These are phyloP conservation scores for Beroe ovata DNA, from an alignment of 37 sponge, comb jelly and placozoan genomes.

Conservation along the genomic window DNA sequence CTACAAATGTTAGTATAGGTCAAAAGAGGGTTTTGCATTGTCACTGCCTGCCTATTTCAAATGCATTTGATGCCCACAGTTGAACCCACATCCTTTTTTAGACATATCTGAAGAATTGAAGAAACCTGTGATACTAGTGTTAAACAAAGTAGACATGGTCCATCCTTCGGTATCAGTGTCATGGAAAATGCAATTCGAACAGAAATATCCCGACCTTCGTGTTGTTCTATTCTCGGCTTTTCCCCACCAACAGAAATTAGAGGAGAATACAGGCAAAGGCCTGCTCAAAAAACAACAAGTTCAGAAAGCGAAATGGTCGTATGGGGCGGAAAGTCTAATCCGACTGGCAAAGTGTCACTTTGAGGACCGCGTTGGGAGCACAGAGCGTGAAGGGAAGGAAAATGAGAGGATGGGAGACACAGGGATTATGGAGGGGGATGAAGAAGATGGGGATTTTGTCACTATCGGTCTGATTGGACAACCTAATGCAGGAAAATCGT, in stretches of 20 bases:
- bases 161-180: conserved; percentile 89
- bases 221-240: conserved; percentile 91
- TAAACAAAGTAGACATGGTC: conserved; percentile 95
- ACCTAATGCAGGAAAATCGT: conserved; percentile 97
- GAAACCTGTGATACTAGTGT: conserved; percentile 71
- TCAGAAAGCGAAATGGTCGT: conserved; percentile 7
- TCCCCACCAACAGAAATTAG: conserved; percentile 71
- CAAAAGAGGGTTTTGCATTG: not conserved
- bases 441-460: conserved; percentile 69
- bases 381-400: not conserved
- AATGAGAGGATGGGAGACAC: conserved; percentile 31
- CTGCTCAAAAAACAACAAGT: conserved; percentile 25
- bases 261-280: conserved; percentile 15
- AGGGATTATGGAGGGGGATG: conserved; percentile 47
- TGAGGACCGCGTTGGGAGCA: not conserved
- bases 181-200: conserved; percentile 89
- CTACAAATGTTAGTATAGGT: conserved; percentile 61
- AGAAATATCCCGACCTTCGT: conserved; percentile 77
- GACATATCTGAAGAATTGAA: conserved; percentile 28
- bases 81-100: not conserved
- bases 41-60: too few species aligned
- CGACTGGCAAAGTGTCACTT: conserved; percentile 22
- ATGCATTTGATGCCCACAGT: too few species aligned
- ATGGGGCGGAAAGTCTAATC: conserved; percentile 45
- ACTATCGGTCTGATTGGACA: conserved; percentile 94